Percentiles rank a stretch among this genome's conserved stretches.
phyloP scores from a whole-genome alignment of 2,113 vertebrate species.

The Ctenomys sociabilis region DNA sequence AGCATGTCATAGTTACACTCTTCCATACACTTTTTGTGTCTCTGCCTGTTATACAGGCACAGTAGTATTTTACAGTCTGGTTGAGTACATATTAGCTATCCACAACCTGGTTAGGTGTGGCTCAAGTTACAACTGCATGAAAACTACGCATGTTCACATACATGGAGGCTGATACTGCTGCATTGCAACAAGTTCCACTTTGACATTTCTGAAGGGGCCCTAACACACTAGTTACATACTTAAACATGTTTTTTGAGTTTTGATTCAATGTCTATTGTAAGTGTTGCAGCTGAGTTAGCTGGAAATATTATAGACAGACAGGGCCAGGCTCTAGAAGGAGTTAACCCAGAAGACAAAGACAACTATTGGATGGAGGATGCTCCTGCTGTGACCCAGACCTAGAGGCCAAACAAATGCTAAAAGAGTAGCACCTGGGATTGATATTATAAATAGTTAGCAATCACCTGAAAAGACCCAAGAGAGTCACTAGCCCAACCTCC shows the following conservation, averaged over 20 bases:
- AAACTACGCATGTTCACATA: not conserved
- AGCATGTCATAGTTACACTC: not conserved
- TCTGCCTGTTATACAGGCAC: not conserved
- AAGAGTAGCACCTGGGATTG: too few relatives aligned
- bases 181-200: not conserved
- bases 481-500: too few relatives aligned
- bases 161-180: not conserved
- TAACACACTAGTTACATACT: not conserved
- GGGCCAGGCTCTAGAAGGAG: too few relatives aligned
- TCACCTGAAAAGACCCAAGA: too few relatives aligned
- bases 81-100: not conserved
- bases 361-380: too few relatives aligned
- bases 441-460: too few relatives aligned
- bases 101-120: not conserved
- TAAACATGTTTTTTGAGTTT: not conserved
- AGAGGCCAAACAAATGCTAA: too few relatives aligned
- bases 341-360: too few relatives aligned
- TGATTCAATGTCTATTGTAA: not conserved
- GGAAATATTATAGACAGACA: too few relatives aligned
- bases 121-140: not conserved
- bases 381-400: too few relatives aligned
- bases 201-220: not conserved
- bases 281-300: too few relatives aligned
- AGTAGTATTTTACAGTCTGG: not conserved
- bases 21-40: not conserved